Evolutionary conservation across 2,797 vertebrate genomes (phyloP), one percentile per base, ranked within the genome.

Genomic region (Aldrovandia affinis): DNA sequence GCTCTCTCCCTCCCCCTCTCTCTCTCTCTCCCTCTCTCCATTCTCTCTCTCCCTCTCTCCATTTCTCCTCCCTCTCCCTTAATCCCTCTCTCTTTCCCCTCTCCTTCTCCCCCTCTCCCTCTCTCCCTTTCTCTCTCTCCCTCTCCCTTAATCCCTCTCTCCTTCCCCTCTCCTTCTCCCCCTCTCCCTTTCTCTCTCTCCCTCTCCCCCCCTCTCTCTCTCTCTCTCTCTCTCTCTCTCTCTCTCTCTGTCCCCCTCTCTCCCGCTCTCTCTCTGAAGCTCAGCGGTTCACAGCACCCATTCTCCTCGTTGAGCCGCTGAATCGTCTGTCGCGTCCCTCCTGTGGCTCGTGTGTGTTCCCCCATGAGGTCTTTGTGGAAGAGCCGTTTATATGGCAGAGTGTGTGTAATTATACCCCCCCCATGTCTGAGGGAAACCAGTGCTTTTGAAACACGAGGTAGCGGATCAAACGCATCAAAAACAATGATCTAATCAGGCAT

Each of bases 301-400:
- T 92, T 93, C 93, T 94, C 93, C 95, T 96, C 94, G 95, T 94
- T 94, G 93, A 89, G 88, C 91, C 90, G 91, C 93, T 89, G 86
- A 94, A 95, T 88, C 94, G 95, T 95, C 93, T 95, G 93, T 93
- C 93, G 87, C 89, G 86, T 91, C 93, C 95, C 94, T 93, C 86
- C 50, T 86, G 89, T 88, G 83, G 89, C 89, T 93, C 90, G 89
- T 44, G 89, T 90, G 91, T 93, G 92, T 88, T 93, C 95, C 93
- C 93, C 91, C 93, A 89, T 91, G 91, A 90, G 89, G 94, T 91
- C 91, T 93, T 88, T 88, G 88, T 85, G 70, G 95, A 91, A 92
- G 92, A 90, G 91, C 93, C 93, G 95, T 95, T 96, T 95, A 95
- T 94, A 61, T 92, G 18, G 33, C 15, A 30, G 92, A 90, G 89